Conservation (phyloP, 2,888 invertebrate genomes). For the Microplitis manilae region DNA sequence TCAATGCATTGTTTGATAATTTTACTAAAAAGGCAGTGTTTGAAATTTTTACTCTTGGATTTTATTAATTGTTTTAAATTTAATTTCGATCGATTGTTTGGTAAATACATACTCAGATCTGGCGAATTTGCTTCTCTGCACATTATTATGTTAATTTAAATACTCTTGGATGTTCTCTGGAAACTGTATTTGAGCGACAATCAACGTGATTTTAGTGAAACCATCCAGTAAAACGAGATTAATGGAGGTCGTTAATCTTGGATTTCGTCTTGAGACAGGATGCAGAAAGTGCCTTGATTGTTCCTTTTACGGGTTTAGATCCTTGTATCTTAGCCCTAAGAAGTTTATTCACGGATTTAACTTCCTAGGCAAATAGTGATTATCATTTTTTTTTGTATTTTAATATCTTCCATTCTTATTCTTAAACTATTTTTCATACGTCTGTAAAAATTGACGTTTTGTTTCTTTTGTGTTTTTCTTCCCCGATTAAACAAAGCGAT, state of each 20-base stretch:
- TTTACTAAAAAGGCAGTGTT: no score
- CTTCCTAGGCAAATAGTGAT: neutral
- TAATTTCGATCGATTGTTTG: no score
- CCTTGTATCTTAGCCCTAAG: neutral
- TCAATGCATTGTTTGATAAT: no score
- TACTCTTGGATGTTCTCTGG: neutral
- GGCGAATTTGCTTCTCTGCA: no score
- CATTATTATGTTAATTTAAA: constrained; percentile 10
- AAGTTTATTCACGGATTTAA: neutral
- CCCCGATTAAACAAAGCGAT: no score
- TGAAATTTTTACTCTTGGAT: no score
- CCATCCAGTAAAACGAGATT: constrained; percentile 38
- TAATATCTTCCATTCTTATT: no score
- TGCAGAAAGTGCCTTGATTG: constrained; percentile 25
- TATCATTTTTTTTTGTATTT: neutral
- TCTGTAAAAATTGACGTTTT: no score
- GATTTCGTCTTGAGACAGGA: constrained; percentile 36
- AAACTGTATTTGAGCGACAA: constrained; percentile 9
- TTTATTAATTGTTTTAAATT: no score
- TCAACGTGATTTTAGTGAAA: constrained; percentile 27
- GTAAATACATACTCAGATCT: no score
- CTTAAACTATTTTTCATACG: no score
- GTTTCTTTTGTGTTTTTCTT: no score
- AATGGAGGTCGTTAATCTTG: constrained; percentile 41
- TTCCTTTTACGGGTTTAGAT: constrained; percentile 24